Base-by-base conservation (phyloP, 2,113 vertebrate species). In the Equus przewalskii region DNA sequence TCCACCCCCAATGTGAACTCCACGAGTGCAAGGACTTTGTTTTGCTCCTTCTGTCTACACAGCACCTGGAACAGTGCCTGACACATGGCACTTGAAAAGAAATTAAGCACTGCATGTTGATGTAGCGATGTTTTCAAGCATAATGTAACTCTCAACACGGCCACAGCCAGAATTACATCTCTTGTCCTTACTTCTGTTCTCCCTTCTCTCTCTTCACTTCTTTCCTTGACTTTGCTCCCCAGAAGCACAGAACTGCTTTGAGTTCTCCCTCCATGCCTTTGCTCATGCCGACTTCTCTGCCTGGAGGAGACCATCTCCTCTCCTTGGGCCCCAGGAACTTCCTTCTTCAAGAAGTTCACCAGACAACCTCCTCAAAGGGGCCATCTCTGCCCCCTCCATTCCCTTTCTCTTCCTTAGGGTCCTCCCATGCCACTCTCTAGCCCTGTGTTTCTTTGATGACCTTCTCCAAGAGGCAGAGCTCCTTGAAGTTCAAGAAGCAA, bases 401-500 rank as follows among this genome's bases (percentile, higher is more conserved):
- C 26, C 16, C n/a, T 60, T 49, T n/a, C 2, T 26, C 6, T 81
- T 87, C 44, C n/a, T 86, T 67, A 26, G 73, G 44, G 18, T 67
- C 36, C 28, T 91, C 70, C 24, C 33, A 22, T 79, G 21, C 51
- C 36, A 28, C 1, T 73, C 5, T 78, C 54, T 60, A 24, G 41
- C 19, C 15, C 24, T 70, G 4, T 22, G 12, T 36, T 90, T 93
- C 81, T 92, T 64, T 82, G 58, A 54, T 28, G 65, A 72, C 30
- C 16, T 81, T 94, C 18, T 83, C 30, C 58, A 96, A 92, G 86
- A 95, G n/a, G 19, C 72, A 60, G 28, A 90, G 56, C 18, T 76
- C 41, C 41, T 54, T 56, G 28, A 91, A 81, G 46, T 41, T 58
- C 76, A 85, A 76, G 44, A 89, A 83, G 58, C 51, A 92, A 91